phyloP scores from a whole-genome alignment of 1,140 invertebrate species.

The Aphidius gifuensis region DNA sequence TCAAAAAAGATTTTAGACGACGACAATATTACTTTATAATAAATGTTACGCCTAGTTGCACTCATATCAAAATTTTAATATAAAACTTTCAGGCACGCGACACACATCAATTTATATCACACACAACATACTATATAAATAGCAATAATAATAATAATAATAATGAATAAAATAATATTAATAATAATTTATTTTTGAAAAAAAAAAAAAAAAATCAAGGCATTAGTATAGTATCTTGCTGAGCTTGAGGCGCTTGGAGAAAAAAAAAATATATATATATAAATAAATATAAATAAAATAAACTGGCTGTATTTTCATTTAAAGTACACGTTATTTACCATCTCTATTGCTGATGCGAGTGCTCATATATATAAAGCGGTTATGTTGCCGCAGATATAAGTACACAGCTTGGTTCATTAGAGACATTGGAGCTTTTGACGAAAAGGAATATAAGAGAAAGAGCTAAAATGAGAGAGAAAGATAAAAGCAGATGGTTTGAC shows the following conservation, averaged over 20 bases:
- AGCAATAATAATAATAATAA: too few species aligned
- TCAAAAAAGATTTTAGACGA: constrained; percentile 6
- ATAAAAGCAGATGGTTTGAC: constrained; percentile 14
- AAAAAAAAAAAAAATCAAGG: too few species aligned
- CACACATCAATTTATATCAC: too few species aligned
- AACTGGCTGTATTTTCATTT: constrained; percentile 20
- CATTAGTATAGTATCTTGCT: too few species aligned
- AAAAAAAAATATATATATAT: too few species aligned
- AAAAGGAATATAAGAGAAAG: constrained; percentile 29
- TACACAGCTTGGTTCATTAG: constrained; percentile 46
- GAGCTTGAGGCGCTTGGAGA: too few species aligned
- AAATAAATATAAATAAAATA: too few species aligned
- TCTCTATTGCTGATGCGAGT: constrained; percentile 17
- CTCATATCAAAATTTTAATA: constrained; percentile 20
- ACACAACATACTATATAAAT: too few species aligned
- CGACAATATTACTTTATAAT: constrained; percentile 21
- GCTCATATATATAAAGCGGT: constrained; percentile 25
- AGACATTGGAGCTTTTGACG: constrained; percentile 50
- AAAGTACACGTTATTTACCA: constrained; percentile 27
- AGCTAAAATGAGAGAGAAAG: constrained; percentile 18
- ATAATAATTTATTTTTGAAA: too few species aligned
- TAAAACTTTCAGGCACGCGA: neutral
- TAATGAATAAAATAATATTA: too few species aligned
- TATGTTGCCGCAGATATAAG: constrained; percentile 28
- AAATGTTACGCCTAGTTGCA: constrained; percentile 17